A percentile compares a stretch with the other conserved stretches of the same genome.
Evolutionary conservation across 1,140 invertebrate genomes (phyloP).

Genomic region (Reticulitermes speratus): DNA sequence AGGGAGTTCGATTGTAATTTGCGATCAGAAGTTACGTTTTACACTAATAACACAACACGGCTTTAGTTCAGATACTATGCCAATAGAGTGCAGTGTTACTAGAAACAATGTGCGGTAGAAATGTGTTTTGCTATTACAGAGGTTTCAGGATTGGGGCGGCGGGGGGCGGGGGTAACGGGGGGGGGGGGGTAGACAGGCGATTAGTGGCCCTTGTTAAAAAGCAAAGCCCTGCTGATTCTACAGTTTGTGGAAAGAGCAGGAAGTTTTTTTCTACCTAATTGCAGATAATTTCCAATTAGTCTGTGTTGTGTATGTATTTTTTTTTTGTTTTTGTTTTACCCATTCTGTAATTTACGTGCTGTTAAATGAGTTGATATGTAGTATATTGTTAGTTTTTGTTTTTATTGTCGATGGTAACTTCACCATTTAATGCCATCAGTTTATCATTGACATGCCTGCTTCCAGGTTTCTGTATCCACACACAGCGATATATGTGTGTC

Average conservation of each 20-base stretch:
- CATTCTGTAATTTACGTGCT: neutral
- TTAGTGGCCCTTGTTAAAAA: neutral
- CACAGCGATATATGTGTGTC: no score
- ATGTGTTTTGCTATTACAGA: constrained; percentile 4
- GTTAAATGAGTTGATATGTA: neutral
- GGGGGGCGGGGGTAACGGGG: no score
- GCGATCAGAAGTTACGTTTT: neutral
- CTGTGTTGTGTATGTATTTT: neutral
- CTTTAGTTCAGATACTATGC: neutral
- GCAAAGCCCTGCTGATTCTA: neutral
- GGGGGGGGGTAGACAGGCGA: neutral
- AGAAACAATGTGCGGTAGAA: neutral
- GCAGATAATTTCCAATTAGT: constrained; percentile 6
- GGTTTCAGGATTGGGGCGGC: neutral
- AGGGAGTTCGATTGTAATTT: neutral
- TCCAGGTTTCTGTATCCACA: neutral
- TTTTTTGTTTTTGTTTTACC: neutral
- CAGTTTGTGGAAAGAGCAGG: no score
- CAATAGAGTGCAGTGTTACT: neutral
- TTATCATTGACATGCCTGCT: neutral
- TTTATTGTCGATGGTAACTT: neutral
- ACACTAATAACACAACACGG: neutral
- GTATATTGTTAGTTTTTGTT: neutral
- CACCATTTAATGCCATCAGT: neutral
- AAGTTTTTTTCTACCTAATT: neutral